A percentile compares a stretch with the other conserved stretches of the same genome.
phyloP scores from a whole-genome alignment of 2,888 invertebrate genomes.

The Platynereis dumerilii region DNA sequence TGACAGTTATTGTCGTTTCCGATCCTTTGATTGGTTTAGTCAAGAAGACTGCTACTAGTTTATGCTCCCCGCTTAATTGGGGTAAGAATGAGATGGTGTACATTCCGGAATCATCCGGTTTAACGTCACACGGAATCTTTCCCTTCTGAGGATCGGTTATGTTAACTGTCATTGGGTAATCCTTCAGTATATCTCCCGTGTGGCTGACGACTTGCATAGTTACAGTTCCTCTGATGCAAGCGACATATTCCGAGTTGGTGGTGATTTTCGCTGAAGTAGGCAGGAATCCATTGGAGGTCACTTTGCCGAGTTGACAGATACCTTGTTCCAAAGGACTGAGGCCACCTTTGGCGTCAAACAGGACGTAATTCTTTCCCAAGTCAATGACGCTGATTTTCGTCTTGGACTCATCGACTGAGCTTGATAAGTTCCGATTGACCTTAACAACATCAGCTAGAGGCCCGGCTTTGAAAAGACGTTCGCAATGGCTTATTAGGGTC shows the following conservation, averaged over 20 bases:
- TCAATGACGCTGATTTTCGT: constrained; percentile 16
- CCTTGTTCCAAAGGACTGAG: constrained; percentile 20
- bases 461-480: constrained; percentile 19
- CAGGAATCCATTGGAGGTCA: constrained; percentile 14
- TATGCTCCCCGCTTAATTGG: constrained; percentile 33
- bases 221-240: constrained; percentile 22
- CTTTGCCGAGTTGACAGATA: constrained; percentile 20
- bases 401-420: constrained; percentile 4
- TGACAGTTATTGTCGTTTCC: constrained; percentile 27
- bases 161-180: constrained; percentile 24
- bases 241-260: constrained; percentile 11
- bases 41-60: constrained; percentile 29
- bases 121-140: constrained; percentile 8
- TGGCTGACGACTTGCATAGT: constrained; percentile 25
- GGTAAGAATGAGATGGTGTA: constrained; percentile 30
- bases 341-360: constrained; percentile 27
- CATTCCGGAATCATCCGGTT: constrained; percentile 5
- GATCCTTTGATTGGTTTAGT: constrained; percentile 34
- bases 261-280: constrained; percentile 28
- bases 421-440: constrained; percentile 13
- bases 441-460: constrained; percentile 26
- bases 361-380: constrained; percentile 30
- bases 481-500: constrained; percentile 16
- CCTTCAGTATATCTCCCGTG: constrained; percentile 25
- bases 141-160: constrained; percentile 27